Percentiles rank a stretch among this genome's conserved stretches.
phyloP scores from a whole-genome alignment of 1,140 invertebrate genomes.

The Planococcus citri region DNA sequence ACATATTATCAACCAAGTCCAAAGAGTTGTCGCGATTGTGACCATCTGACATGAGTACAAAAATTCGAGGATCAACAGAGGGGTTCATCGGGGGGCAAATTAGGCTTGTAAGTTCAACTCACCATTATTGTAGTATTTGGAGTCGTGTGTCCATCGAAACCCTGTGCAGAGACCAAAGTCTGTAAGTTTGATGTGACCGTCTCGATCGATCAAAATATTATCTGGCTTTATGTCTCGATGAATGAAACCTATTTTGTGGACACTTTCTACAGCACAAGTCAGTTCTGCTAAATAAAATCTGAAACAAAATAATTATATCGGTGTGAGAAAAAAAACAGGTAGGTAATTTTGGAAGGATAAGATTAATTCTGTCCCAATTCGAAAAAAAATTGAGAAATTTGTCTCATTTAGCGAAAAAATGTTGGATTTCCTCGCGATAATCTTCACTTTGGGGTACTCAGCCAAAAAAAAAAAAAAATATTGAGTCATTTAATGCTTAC shows the following conservation, averaged over 20 bases:
- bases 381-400: no score
- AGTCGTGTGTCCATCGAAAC: conserved; percentile 98
- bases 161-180: conserved; percentile 98
- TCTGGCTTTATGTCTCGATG: conserved; percentile 98
- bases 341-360: neutral
- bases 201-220: conserved; percentile 95
- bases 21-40: conserved; percentile 92
- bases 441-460: no score
- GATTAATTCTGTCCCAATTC: no score
- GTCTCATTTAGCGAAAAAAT: no score
- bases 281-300: conserved; percentile 95
- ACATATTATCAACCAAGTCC: conserved; percentile 74
- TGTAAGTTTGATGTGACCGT: conserved; percentile 97
- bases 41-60: conserved; percentile 44
- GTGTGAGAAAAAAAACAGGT: neutral
- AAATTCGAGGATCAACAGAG: neutral
- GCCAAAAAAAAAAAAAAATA: no score
- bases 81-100: neutral
- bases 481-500: no score
- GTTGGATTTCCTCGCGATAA: no score
- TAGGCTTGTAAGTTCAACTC: neutral
- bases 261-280: conserved; percentile 96
- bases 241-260: conserved; percentile 98
- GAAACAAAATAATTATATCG: no score
- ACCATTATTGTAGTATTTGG: conserved; percentile 86